phyloP scores from a whole-genome alignment of 2,888 invertebrate species.

The Dryomyza anilis region DNA sequence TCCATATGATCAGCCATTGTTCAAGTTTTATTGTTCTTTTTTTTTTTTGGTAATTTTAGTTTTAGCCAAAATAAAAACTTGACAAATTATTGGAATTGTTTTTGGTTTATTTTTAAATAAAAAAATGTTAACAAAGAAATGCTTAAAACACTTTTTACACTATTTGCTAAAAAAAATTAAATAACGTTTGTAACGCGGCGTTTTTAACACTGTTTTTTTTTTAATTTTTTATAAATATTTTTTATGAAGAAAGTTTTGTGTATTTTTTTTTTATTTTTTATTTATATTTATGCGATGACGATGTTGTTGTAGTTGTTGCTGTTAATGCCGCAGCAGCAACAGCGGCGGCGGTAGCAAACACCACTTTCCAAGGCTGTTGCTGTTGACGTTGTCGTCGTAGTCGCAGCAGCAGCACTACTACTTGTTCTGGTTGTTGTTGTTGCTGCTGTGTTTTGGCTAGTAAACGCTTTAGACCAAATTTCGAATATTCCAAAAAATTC shows the following conservation, averaged over 20 bases:
- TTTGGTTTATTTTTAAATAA: conserved; percentile 13
- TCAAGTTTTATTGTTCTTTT: conserved; percentile 31
- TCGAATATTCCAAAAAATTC: conserved; percentile 35
- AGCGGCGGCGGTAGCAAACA: conserved; percentile 28
- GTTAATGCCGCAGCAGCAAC: conserved; percentile 19
- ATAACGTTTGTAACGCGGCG: too few relatives aligned
- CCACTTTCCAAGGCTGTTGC: conserved; percentile 34
- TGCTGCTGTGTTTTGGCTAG: conserved; percentile 29
- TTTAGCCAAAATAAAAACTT: too few relatives aligned
- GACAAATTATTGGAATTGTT: conserved; percentile 3
- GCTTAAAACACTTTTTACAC: conserved; percentile 16
- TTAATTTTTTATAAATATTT: conserved; percentile 20
- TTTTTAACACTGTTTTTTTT: conserved; percentile 15
- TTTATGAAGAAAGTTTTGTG: conserved; percentile 26
- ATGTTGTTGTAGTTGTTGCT: conserved; percentile 25
- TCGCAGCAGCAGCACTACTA: conserved; percentile 19
- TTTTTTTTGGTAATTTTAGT: conserved; percentile 1
- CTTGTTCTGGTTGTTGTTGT: conserved; percentile 31
- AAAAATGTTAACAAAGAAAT: conserved; percentile 10
- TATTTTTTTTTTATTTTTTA: too few relatives aligned
- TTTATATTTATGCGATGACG: conserved; percentile 28
- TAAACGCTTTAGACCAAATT: conserved; percentile 37
- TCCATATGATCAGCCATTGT: conserved; percentile 95
- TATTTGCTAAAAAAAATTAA: conserved; percentile 15
- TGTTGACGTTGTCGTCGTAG: conserved; percentile 32